Percentiles rank a stretch among this genome's conserved stretches.
phyloP scores from a whole-genome alignment of 2,888 invertebrate species.

The Mallateleia sp. region DNA sequence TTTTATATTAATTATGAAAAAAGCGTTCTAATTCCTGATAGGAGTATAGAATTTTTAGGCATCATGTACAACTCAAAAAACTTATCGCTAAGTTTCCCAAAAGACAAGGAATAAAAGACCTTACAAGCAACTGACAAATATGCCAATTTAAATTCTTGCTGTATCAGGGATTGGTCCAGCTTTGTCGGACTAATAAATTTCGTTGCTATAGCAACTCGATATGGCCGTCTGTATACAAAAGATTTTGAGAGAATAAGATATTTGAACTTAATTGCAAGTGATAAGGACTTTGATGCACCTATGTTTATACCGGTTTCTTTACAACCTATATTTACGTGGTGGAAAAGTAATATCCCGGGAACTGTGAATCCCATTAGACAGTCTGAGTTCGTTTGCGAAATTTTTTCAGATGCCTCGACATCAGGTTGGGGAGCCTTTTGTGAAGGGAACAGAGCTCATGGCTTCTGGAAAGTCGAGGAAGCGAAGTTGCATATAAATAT shows the following conservation, averaged over 20 bases:
- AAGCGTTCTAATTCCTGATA: conserved; percentile 32
- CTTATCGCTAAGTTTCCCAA: conserved; percentile 43
- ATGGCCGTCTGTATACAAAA: conserved; percentile 65
- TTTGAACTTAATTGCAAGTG: conserved; percentile 49
- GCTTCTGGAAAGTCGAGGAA: conserved; percentile 51
- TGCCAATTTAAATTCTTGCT: conserved; percentile 23
- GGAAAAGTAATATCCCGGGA: conserved; percentile 42
- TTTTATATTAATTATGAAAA: conserved; percentile 55
- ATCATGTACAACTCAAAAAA: conserved; percentile 49
- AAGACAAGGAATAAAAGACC: conserved; percentile 34
- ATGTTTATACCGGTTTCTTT: conserved; percentile 39
- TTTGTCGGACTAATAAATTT: conserved; percentile 61
- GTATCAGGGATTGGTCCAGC: conserved; percentile 58
- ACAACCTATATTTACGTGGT: conserved; percentile 51
- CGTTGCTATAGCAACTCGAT: conserved; percentile 54
- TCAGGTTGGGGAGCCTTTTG: conserved; percentile 63
- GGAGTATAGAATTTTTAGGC: conserved; percentile 38
- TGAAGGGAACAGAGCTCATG: conserved; percentile 45
- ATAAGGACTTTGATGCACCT: conserved; percentile 59
- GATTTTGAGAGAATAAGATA: conserved; percentile 64
- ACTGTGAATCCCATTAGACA: conserved; percentile 28
- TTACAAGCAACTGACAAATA: conserved; percentile 1
- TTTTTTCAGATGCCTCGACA: conserved; percentile 66
- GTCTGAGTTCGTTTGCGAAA: conserved; percentile 33
- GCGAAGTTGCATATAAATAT: conserved; percentile 33